A percentile compares a stretch with the other conserved stretches of the same genome.
Evolutionary conservation across 2,797 vertebrate genomes (phyloP).

Genomic region (Takifugu ocellatus): DNA sequence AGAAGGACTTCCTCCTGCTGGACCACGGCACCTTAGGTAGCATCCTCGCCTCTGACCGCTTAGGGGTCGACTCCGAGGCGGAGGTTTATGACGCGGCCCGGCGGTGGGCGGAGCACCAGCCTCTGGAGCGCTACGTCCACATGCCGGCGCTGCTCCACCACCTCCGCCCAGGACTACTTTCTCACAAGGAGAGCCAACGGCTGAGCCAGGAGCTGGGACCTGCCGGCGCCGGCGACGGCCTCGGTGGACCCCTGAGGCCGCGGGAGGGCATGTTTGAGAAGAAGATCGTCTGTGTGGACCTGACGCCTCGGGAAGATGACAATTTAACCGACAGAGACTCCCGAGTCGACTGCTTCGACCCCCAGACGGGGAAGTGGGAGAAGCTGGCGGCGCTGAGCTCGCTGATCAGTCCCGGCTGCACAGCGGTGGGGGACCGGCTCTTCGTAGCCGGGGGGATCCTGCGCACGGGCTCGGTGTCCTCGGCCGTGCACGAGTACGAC

Average conservation of each 20-base stretch:
- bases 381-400: conserved; percentile 77
- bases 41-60: conserved; percentile 78
- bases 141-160: conserved; percentile 75
- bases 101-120: conserved; percentile 78
- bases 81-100: conserved; percentile 79
- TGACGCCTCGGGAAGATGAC: conserved; percentile 76
- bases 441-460: conserved; percentile 81
- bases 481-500: conserved; percentile 78
- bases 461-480: conserved; percentile 74
- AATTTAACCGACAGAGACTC: conserved; percentile 62
- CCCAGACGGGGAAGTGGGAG: conserved; percentile 80
- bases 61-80: conserved; percentile 79
- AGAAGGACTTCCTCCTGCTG: conserved; percentile 80
- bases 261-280: conserved; percentile 85
- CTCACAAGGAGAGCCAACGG: conserved; percentile 72
- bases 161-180: conserved; percentile 77
- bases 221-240: conserved; percentile 62
- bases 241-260: conserved; percentile 74
- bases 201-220: conserved; percentile 75
- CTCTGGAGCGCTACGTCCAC: conserved; percentile 74
- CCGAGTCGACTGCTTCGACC: conserved; percentile 81
- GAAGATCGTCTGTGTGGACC: conserved; percentile 82
- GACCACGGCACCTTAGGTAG: conserved; percentile 78
- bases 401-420: conserved; percentile 79
- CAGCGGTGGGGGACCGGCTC: conserved; percentile 73